phyloP scores from a whole-genome alignment of 2,113 vertebrate species.

The Trichomycterus rosablanca region DNA sequence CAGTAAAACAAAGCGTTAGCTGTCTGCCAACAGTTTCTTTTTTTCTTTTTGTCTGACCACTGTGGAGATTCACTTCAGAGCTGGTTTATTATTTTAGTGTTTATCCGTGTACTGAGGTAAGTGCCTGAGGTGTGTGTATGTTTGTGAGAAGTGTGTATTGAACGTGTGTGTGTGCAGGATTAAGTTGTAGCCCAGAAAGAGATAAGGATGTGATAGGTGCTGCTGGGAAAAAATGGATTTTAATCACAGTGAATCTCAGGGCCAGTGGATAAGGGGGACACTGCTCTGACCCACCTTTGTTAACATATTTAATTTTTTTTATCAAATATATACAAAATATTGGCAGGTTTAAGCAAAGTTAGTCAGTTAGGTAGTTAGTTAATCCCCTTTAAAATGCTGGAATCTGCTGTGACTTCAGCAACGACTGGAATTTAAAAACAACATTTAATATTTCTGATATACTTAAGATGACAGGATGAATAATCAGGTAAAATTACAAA shows the following conservation, averaged over 20 bases:
- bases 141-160: no score
- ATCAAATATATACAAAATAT: no score
- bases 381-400: no score
- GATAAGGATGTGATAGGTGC: constrained; percentile 22
- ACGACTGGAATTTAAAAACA: no score
- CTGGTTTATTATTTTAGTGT: constrained; percentile 6
- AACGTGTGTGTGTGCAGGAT: constrained; percentile 2
- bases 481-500: no score
- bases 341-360: no score
- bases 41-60: background rate
- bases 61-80: background rate
- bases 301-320: no score
- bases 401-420: no score
- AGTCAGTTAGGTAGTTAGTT: no score
- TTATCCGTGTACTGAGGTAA: constrained; percentile 3
- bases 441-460: no score
- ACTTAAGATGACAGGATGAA: no score
- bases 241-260: constrained; percentile 21
- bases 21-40: constrained; percentile 23
- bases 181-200: constrained; percentile 9
- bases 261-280: constrained; percentile 14
- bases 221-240: constrained; percentile 24
- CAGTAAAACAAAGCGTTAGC: constrained; percentile 11
- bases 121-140: background rate
- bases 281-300: no score